phyloP scores from a whole-genome alignment of 2,113 vertebrate species.

The Rallus limicola region DNA sequence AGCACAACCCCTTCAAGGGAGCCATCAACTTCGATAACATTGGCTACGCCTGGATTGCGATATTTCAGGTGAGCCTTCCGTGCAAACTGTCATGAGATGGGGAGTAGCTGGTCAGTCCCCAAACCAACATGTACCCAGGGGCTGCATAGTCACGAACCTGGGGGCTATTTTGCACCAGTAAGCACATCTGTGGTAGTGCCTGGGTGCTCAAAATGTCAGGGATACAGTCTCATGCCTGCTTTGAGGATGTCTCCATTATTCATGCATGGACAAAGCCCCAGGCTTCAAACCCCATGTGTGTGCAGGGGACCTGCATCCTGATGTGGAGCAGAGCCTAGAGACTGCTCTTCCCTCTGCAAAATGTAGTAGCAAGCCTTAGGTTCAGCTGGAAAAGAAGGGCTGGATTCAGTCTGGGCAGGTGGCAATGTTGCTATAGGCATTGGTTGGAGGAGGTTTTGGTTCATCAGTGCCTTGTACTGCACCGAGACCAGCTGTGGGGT shows the following conservation, averaged over 20 bases:
- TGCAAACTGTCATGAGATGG: not conserved
- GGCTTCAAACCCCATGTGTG: not conserved
- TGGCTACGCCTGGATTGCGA: conserved; percentile 97
- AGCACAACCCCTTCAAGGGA: conserved; percentile 94
- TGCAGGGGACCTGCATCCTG: not conserved
- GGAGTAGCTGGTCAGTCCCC: not conserved
- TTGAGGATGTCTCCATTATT: not conserved
- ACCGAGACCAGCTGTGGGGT: not conserved
- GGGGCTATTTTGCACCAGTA: not conserved
- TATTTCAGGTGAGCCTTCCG: conserved; percentile 88
- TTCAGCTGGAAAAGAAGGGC: not conserved
- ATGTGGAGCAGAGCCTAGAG: not conserved
- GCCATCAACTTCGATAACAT: conserved; percentile 99
- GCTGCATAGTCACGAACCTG: not conserved
- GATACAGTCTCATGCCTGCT: not conserved
- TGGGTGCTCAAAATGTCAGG: not conserved
- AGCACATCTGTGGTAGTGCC: accelerated
- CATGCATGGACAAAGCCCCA: not conserved
- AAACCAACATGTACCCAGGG: accelerated
- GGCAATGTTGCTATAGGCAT: accelerated
- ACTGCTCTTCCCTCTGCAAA: not conserved
- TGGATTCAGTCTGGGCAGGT: not conserved
- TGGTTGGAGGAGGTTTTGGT: not conserved
- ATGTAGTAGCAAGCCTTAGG: not conserved
- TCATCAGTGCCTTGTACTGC: not conserved